These are phyloP conservation scores for Scopus umbretta DNA, from an alignment of 2,113 vertebrate species.

Conservation along the genomic window DNA sequence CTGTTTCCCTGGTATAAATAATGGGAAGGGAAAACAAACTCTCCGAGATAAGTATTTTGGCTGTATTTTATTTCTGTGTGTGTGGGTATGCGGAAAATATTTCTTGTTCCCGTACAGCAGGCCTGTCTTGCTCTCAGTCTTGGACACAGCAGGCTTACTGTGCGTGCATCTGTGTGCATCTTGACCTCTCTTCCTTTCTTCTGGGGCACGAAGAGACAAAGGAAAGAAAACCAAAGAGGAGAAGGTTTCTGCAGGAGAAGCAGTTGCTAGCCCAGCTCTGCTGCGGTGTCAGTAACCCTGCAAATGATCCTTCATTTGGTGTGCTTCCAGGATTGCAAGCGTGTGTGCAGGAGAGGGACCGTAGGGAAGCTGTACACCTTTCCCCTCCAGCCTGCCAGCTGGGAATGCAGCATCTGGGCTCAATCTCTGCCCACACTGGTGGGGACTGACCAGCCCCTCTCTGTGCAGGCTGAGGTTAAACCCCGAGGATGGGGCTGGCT, in stretches of 20 bases:
- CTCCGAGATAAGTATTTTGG: not conserved
- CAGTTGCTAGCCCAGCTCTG: not conserved
- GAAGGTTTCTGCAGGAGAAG: not conserved
- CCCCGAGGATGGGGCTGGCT: not conserved
- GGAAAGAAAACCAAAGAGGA: not conserved
- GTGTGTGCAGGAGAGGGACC: not conserved
- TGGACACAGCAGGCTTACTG: not conserved
- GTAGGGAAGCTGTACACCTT: not conserved
- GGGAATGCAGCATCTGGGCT: not conserved
- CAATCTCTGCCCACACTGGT: not conserved
- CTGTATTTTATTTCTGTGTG: not conserved
- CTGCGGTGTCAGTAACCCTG: not conserved
- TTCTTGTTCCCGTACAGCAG: not conserved
- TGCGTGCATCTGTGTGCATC: not conserved
- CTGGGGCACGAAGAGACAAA: not conserved
- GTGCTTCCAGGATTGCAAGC: not conserved
- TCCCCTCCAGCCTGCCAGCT: not conserved
- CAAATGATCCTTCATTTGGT: accelerated
- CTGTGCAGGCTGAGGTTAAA: not conserved
- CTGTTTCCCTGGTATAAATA: not conserved
- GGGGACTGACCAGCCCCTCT: not conserved
- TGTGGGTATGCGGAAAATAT: not conserved
- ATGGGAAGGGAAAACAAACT: not conserved
- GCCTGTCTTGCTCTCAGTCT: not conserved
- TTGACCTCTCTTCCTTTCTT: not conserved